phyloP scores from a whole-genome alignment of 2,113 vertebrate species.

The Nestor notabilis region DNA sequence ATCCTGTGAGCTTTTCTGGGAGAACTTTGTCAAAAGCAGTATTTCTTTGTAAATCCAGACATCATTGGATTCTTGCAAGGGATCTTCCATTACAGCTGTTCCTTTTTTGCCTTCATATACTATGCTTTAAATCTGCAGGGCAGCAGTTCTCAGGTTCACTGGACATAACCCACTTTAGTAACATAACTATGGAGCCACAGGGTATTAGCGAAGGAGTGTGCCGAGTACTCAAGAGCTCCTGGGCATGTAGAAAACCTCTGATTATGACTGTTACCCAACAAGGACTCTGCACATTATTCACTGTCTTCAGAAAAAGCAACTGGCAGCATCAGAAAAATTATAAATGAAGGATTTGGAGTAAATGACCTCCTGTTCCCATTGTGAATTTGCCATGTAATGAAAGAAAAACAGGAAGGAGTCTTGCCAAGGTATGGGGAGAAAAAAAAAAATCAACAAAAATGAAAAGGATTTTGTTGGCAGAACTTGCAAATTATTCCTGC shows the following conservation, averaged over 20 bases:
- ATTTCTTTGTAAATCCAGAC: neutral
- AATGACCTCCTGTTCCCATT: conserved; percentile 22
- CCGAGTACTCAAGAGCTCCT: neutral
- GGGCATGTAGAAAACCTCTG: neutral
- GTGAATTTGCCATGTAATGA: neutral
- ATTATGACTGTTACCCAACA: neutral
- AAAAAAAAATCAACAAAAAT: neutral
- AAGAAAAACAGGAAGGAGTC: conserved; percentile 51
- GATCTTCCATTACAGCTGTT: neutral
- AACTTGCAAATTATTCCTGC: neutral
- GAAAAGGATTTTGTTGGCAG: conserved; percentile 29
- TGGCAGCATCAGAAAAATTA: neutral
- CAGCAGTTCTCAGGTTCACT: neutral
- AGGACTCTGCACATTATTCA: neutral
- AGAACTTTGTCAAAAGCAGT: neutral
- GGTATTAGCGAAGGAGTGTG: neutral
- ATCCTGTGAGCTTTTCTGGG: neutral
- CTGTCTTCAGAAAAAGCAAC: conserved; percentile 3
- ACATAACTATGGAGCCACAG: neutral
- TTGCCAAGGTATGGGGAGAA: conserved; percentile 28
- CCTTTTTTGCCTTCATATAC: neutral
- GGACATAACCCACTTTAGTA: neutral
- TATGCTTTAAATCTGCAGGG: neutral
- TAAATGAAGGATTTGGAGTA: neutral
- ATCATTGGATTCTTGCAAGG: neutral